A percentile compares a stretch with the other conserved stretches of the same genome.
These are phyloP conservation scores for Lampris megalopsis DNA, from an alignment of 2,113 vertebrate species.

Conservation along the genomic window DNA sequence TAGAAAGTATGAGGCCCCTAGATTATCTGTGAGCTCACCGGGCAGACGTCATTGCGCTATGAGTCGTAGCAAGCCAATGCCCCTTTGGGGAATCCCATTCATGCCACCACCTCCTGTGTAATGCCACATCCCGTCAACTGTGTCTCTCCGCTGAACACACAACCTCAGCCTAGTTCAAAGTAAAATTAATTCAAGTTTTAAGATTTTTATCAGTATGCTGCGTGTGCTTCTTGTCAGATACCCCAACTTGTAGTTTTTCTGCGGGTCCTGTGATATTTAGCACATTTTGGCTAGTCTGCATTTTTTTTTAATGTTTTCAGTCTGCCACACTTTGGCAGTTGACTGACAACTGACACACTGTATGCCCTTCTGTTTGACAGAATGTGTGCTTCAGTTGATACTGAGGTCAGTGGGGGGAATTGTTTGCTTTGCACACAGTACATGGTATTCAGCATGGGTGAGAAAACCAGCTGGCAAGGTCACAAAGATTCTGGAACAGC, in stretches of 20 bases:
- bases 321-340: constrained; percentile 13
- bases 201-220: not conserved
- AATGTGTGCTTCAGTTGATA: not conserved
- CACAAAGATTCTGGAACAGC: not conserved
- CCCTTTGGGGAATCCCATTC: not conserved
- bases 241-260: constrained; percentile 12
- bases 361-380: not conserved
- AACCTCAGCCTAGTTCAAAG: not conserved
- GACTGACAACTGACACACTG: not conserved
- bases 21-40: not conserved
- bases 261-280: constrained; percentile 22
- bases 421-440: not conserved
- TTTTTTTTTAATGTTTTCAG: constrained; percentile 1
- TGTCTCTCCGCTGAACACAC: not conserved
- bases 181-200: not conserved
- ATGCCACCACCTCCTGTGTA: not conserved
- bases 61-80: not conserved
- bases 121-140: not conserved
- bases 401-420: not conserved
- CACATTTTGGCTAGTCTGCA: constrained; percentile 12
- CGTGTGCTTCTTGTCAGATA: not conserved
- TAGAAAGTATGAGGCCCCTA: too few species aligned
- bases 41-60: not conserved
- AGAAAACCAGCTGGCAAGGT: not conserved
- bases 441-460: not conserved